These are phyloP conservation scores for Drosophila miranda DNA, from an alignment of 1,140 invertebrate species.

Conservation along the genomic window DNA sequence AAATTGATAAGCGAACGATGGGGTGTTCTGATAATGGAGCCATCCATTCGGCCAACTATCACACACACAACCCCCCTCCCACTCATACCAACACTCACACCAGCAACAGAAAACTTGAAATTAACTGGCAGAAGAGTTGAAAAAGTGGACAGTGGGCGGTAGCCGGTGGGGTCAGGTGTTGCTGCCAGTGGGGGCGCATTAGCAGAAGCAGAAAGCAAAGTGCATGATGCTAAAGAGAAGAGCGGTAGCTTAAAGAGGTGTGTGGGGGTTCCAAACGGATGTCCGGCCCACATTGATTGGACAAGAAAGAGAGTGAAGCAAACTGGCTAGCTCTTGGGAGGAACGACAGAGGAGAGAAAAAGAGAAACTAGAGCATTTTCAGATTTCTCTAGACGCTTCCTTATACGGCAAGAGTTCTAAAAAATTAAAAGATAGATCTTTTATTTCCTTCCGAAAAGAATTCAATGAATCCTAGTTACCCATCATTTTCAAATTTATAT, in stretches of 20 bases:
- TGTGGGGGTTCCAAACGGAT: slow-evolving; percentile 16
- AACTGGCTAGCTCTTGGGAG: no score
- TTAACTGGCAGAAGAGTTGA: background rate
- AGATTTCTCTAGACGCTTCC: no score
- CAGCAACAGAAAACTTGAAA: background rate
- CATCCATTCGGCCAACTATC: background rate
- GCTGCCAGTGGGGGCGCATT: slow-evolving; percentile 7
- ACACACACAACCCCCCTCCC: no score
- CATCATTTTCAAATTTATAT: no score
- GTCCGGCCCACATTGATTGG: slow-evolving; percentile 44
- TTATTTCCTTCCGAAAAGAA: no score
- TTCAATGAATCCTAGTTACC: no score
- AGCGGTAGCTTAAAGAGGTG: background rate
- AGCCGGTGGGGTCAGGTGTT: slow-evolving; percentile 17
- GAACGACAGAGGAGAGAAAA: no score
- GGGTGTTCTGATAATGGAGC: slow-evolving; percentile 47
- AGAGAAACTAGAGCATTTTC: background rate
- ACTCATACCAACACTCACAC: background rate
- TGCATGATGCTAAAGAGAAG: slow-evolving; percentile 12
- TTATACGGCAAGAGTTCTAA: no score
- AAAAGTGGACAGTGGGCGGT: slow-evolving; percentile 5
- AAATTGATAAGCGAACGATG: slow-evolving; percentile 62
- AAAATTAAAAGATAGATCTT: no score
- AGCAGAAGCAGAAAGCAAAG: slow-evolving; percentile 19
- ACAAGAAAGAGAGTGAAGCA: background rate